phyloP scores from a whole-genome alignment of 2,797 vertebrate genomes.

The Malacoraja senta region DNA sequence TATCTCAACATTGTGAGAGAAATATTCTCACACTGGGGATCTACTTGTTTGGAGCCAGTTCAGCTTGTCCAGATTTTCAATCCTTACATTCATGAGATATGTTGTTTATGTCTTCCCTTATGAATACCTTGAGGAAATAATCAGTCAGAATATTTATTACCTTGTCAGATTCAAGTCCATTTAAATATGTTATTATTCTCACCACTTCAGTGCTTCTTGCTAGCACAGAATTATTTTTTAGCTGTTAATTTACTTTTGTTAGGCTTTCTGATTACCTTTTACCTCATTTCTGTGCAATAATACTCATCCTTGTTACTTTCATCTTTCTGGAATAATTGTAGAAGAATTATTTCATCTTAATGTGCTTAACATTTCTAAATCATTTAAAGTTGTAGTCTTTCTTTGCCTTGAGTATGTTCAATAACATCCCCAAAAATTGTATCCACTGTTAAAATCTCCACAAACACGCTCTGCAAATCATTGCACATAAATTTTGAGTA shows the following conservation, averaged over 20 bases:
- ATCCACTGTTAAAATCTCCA: not conserved
- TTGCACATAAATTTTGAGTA: not conserved
- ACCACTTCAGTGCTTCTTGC: not conserved
- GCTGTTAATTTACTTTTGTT: not conserved
- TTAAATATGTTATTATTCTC: not conserved
- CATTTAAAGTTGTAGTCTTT: not conserved
- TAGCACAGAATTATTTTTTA: not conserved
- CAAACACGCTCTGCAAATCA: not conserved
- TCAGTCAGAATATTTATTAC: not conserved
- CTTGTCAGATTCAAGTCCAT: not conserved
- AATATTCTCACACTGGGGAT: not conserved
- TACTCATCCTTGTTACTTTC: not conserved
- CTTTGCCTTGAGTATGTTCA: not conserved
- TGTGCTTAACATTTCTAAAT: not conserved
- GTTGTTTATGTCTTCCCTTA: conserved; percentile 6
- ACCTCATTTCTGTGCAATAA: not conserved
- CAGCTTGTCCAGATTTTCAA: not conserved
- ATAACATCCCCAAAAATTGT: not conserved
- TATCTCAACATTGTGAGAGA: not conserved
- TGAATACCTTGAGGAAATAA: not conserved
- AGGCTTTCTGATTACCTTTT: not conserved
- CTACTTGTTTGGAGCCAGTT: not conserved
- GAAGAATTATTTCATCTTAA: not conserved
- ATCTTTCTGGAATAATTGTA: not conserved
- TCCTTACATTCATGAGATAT: not conserved